Percentiles rank a stretch among this genome's conserved stretches.
phyloP scores from a whole-genome alignment of 53 echinoderm and acorn worm species.

The Temnopleurus reevesii region DNA sequence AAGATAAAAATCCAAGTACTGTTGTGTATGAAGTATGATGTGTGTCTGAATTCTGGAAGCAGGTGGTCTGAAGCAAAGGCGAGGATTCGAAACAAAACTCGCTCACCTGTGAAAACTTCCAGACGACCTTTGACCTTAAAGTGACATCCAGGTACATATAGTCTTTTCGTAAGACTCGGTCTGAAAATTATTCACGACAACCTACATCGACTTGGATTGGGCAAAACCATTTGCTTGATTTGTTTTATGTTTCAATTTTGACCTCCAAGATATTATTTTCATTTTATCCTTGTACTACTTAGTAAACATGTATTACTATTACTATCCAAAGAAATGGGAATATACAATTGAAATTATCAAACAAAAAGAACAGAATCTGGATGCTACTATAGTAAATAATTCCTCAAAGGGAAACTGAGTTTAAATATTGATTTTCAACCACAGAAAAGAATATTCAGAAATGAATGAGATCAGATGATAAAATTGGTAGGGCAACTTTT shows the following conservation, averaged over 20 bases:
- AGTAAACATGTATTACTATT: background rate
- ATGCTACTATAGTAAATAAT: background rate
- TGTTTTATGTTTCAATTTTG: too few species aligned
- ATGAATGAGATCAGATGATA: background rate
- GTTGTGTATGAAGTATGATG: too few species aligned
- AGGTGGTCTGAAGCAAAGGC: constrained; percentile 34
- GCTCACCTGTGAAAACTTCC: constrained; percentile 39
- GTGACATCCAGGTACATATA: background rate
- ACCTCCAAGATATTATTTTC: background rate
- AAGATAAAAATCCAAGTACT: too few species aligned
- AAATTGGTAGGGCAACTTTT: background rate
- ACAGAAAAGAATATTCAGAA: background rate
- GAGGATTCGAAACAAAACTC: constrained; percentile 44
- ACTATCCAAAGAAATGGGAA: background rate
- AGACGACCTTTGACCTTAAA: constrained; percentile 1
- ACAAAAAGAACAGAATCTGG: background rate
- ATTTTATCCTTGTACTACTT: background rate
- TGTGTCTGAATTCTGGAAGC: background rate
- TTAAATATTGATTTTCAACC: constrained; percentile 1
- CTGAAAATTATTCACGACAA: too few species aligned
- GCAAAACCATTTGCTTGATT: too few species aligned
- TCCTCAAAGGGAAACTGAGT: background rate
- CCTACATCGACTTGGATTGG: too few species aligned
- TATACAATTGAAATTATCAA: background rate
- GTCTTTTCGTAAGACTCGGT: background rate